Evolutionary conservation across 2,888 invertebrate species (phyloP).

Genomic region (Apeira syringaria): DNA sequence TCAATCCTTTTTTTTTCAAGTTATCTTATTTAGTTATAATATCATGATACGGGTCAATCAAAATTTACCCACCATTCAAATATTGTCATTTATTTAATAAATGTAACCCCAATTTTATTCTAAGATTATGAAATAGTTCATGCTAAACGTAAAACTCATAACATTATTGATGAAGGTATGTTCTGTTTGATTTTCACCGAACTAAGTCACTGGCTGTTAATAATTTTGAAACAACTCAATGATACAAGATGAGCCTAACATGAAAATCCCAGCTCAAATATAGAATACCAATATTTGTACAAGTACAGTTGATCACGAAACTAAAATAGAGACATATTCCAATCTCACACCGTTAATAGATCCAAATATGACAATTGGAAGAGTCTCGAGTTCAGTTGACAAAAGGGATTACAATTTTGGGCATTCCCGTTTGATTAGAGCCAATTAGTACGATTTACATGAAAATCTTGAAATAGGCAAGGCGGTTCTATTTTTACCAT

Average conservation of each 20-base stretch:
- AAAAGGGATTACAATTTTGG: slow-evolving; percentile 37
- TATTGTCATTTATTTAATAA: no score
- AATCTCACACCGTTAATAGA: slow-evolving; percentile 21
- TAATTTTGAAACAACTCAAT: neutral
- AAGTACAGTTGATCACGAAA: slow-evolving; percentile 18
- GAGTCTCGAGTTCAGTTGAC: slow-evolving; percentile 31
- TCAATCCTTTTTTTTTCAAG: no score
- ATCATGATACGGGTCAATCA: no score
- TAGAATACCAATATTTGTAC: slow-evolving; percentile 5
- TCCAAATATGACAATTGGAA: slow-evolving; percentile 28
- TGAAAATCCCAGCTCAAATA: slow-evolving; percentile 8
- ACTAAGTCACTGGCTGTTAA: no score
- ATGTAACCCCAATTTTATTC: no score
- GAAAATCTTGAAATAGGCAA: slow-evolving; percentile 37
- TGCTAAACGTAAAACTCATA: no score
- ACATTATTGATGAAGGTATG: no score
- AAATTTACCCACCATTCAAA: no score
- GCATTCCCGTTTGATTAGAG: slow-evolving; percentile 37
- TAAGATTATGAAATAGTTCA: no score
- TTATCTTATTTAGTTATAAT: no score
- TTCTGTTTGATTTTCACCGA: no score
- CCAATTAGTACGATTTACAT: slow-evolving; percentile 28
- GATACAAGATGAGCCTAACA: slow-evolving; percentile 1
- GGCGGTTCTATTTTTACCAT: slow-evolving; percentile 40
- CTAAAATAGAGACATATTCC: slow-evolving; percentile 27